Conservation (phyloP, 2,797 vertebrate genomes). For the Myotis findleyi region DNA sequence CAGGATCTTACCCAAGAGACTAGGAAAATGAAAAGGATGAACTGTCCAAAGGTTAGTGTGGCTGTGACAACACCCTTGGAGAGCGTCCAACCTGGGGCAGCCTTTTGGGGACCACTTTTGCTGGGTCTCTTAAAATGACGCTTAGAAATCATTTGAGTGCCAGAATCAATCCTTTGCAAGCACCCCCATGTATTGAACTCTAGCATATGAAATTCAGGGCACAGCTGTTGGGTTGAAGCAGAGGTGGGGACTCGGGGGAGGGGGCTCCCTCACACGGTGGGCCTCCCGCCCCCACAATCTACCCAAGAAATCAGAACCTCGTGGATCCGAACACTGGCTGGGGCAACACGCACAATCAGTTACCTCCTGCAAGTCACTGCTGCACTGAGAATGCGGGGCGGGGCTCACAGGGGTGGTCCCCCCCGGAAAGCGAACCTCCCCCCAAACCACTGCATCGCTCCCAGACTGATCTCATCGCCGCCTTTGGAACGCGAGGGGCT, state of each 20-base stretch:
- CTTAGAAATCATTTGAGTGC: background rate
- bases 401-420: background rate
- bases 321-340: accelerated
- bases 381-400: background rate
- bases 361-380: background rate
- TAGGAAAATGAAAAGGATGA: background rate
- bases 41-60: background rate
- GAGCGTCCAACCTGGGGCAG: background rate
- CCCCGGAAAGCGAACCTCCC: background rate
- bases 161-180: background rate
- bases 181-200: background rate
- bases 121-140: background rate
- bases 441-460: background rate
- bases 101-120: background rate
- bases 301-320: background rate
- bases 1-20: background rate
- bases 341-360: too few species aligned
- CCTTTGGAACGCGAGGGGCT: background rate
- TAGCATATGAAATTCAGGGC: background rate
- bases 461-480: constrained; percentile 24
- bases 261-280: accelerated
- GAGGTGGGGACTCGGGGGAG: too few species aligned
- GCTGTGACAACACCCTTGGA: background rate
- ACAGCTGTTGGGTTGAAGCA: background rate
- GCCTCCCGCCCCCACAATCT: accelerated